A percentile compares a stretch with the other conserved stretches of the same genome.
phyloP scores from a whole-genome alignment of 2,797 vertebrate species.

The Sorex maritimensis region DNA sequence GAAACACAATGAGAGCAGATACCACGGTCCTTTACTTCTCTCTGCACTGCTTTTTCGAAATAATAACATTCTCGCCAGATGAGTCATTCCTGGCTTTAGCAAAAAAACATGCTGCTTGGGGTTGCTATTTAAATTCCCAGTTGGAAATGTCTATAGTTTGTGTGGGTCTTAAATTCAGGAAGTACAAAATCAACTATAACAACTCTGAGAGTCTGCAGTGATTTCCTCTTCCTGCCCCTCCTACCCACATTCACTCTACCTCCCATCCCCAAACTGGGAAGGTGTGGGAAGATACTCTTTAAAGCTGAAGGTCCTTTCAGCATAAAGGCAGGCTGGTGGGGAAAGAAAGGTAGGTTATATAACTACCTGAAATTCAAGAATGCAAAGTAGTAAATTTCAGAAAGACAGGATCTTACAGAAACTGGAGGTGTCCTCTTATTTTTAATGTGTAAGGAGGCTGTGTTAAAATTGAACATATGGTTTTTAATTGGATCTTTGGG shows the following conservation, averaged over 20 bases:
- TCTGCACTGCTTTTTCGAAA: slow-evolving; percentile 72
- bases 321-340: slow-evolving; percentile 63
- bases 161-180: slow-evolving; percentile 82
- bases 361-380: slow-evolving; percentile 55
- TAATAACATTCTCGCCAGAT: slow-evolving; percentile 79
- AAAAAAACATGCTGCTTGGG: slow-evolving; percentile 77
- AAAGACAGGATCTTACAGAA: slow-evolving; percentile 38
- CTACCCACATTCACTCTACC: background rate
- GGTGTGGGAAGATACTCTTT: background rate
- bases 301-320: slow-evolving; percentile 76
- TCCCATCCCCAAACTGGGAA: background rate
- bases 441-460: background rate
- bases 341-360: slow-evolving; percentile 74
- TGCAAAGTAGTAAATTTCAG: slow-evolving; percentile 61
- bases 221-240: slow-evolving; percentile 65
- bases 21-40: slow-evolving; percentile 73
- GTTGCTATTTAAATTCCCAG: slow-evolving; percentile 81
- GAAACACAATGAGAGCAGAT: slow-evolving; percentile 83
- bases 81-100: slow-evolving; percentile 82
- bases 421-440: background rate
- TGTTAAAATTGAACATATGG: slow-evolving; percentile 46
- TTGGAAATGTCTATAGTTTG: slow-evolving; percentile 72
- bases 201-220: slow-evolving; percentile 76
- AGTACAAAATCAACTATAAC: slow-evolving; percentile 76
- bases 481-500: slow-evolving; percentile 61